Base-by-base conservation (phyloP, 2,888 invertebrate genomes). In the Drosophila kuntzei region DNA sequence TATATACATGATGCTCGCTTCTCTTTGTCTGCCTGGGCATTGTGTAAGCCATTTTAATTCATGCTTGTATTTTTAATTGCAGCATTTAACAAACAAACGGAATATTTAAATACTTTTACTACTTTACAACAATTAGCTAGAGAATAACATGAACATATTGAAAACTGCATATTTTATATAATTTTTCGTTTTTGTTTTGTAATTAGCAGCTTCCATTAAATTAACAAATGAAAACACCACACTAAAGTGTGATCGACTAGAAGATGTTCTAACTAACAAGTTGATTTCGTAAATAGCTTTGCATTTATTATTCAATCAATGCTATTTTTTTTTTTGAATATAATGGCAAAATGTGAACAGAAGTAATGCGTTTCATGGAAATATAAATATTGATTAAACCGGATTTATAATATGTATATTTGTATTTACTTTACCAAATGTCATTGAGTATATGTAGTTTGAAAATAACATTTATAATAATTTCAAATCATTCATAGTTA, bases 51-150 rank as follows among this genome's bases (percentile, higher is more conserved):
- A 74, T 74, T 86, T 86, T 87, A 86, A 86, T 87, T 81, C 89
- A 73, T 67, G 86, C 78, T 76, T 80, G 86, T 80, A 78, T 89
- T 84, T 87, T 89, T 87, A 89, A 89, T 87, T 87, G 85, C 80
- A 55, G 79, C 88, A 68, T 78, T 89, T 89, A 87, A 77, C 80
- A 71, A 65, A 70, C 88, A 87, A 87, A 87, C 67, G 54, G 86
- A 76, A 87, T 87, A 71, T 81, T 71, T 71, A 79, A 86, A 69
- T 71, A 74, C 60, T 54, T 68, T 67, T 55, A 72, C 75, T 72
- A 76, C 61, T 71, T 71, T 60, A 71, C 73, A 83, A 80, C 85
- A 87, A 86, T 82, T 62, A 62, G 44, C 55, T 71, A 82, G 82
- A 68, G 80, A 80, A 66, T 58, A 47, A 47, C 61, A 59, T 37